Conservation (phyloP, 1,140 invertebrate genomes). For the Drosophila pectinifera region DNA sequence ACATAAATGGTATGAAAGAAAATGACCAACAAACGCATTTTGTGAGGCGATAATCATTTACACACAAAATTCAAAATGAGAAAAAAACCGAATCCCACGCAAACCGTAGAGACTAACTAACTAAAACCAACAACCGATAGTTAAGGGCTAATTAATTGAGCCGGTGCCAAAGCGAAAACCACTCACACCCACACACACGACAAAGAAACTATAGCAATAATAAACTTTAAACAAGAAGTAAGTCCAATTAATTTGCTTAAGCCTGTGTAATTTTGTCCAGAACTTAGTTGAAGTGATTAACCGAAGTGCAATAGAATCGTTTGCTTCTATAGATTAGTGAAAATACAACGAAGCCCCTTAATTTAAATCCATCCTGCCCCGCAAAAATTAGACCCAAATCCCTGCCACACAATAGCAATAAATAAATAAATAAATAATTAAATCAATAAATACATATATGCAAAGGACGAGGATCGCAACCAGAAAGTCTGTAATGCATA, state of each 20-base stretch:
- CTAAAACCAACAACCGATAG: constrained; percentile 3
- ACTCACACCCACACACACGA: constrained; percentile 16
- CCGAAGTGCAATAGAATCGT: constrained; percentile 55
- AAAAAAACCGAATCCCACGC: constrained; percentile 34
- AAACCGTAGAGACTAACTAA: constrained; percentile 47
- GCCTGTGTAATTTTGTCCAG: constrained; percentile 32
- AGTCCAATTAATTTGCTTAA: constrained; percentile 55
- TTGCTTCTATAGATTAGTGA: constrained; percentile 67
- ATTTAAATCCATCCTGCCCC: constrained; percentile 2
- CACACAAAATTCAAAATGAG: constrained; percentile 37
- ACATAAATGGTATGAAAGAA: neutral
- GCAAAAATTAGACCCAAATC: constrained; percentile 9
- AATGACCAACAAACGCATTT: constrained; percentile 64
- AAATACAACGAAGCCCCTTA: constrained; percentile 44
- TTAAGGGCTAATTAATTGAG: constrained; percentile 22
- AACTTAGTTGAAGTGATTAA: constrained; percentile 62
- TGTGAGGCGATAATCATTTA: constrained; percentile 76
- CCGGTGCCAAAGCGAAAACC: constrained; percentile 43
- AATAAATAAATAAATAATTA: constrained; percentile 23
- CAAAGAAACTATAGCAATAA: constrained; percentile 49
- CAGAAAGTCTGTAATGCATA: constrained; percentile 51
- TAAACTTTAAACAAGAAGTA: constrained; percentile 28
- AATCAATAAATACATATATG: constrained; percentile 32
- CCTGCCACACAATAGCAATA: constrained; percentile 3
- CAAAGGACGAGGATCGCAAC: constrained; percentile 36